Percentiles rank a stretch among this genome's conserved stretches.
Conservation (phyloP, 1,140 invertebrate genomes). For the Wiebesia pumilae region DNA sequence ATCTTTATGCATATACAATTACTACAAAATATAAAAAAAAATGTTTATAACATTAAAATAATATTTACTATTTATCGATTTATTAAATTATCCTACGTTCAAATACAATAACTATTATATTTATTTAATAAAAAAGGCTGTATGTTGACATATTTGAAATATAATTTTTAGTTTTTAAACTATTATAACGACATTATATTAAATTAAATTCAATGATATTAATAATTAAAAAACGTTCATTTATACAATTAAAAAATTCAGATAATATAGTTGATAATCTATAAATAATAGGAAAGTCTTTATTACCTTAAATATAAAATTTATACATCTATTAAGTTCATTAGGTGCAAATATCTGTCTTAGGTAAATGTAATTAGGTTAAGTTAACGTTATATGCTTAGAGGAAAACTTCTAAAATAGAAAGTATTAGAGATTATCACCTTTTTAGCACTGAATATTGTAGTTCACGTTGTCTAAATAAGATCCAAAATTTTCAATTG, state of each 20-base stretch:
- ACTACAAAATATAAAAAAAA: no score
- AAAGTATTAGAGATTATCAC: not conserved
- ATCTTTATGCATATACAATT: no score
- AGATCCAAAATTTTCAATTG: no score
- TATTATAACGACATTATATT: not conserved
- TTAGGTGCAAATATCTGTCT: not conserved
- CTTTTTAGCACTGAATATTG: not conserved
- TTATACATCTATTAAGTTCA: not conserved
- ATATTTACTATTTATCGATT: no score
- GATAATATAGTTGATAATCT: not conserved
- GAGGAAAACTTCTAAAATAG: not conserved
- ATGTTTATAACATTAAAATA: no score
- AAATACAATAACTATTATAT: no score
- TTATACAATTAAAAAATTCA: not conserved
- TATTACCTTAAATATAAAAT: not conserved
- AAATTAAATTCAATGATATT: not conserved
- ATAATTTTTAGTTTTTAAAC: no score
- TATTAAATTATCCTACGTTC: no score
- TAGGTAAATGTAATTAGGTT: not conserved
- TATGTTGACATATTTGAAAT: no score
- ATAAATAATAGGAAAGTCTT: not conserved
- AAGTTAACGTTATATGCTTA: not conserved
- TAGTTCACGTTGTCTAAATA: no score
- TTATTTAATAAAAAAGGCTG: no score
- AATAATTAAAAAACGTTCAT: no score